Base-by-base conservation (phyloP, 2,113 vertebrate species). In the Pagrus major region DNA sequence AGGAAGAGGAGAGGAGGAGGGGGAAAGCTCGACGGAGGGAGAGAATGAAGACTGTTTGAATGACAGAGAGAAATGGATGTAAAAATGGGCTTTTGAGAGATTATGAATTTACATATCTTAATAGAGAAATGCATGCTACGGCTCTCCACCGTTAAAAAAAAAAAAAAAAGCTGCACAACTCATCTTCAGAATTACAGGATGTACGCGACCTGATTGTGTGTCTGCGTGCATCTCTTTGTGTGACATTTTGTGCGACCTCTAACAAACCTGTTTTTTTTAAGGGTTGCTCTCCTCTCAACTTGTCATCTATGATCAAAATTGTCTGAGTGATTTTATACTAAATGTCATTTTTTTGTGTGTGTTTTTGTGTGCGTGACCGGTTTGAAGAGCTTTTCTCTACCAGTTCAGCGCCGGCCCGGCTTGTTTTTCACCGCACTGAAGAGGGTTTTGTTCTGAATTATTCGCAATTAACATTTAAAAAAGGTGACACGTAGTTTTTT, bases 51-150 rank as follows among this genome's bases (percentile, higher is more conserved):
- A 47, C 69, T 25, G 41, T 61, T 74, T 75, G 78, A 87, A 87
- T 87, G 87, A 90, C 75, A 51, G 39, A 73, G 35, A 84, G 84
- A 86, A 91, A 90, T 82, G 85, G 74, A 88, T 84, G 86, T 87
- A 86, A 84, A 91, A 91, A 88, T 75, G 69, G 67, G 70, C 78
- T 89, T 90, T 76, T 86, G 83, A 86, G 88, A 90, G 91, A 88
- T 88, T 87, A 90, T 80, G 72, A 90, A 89, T 93, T 92, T 88
- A 86, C 89, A 93, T 89, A 91, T 92, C 80, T 90, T 91, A 92
- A 91, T 90, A 49, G 86, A 86, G 86, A 84, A 91, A 87, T 68
- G 75, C 86, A 83, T 66, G 78, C 56, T 81, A 70, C 25, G 31
- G 59, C 70, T 86, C 67, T 66, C 35, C 64, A 60, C 47, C 39